Evolutionary conservation across 1,140 invertebrate species (phyloP).

Genomic region (silkworm (Bombyx mori)): ASM3026992v2 NC_085121.1:8886001-8886500

Average conservation of each 20-base stretch:
- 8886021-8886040: constrained; percentile 43
- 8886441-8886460: constrained; percentile 44
- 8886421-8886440: constrained; percentile 63
- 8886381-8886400: constrained; percentile 56
- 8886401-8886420: constrained; percentile 64
- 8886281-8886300: constrained; percentile 44
- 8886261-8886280: constrained; percentile 50
- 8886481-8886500: neutral
- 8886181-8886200: too few species aligned
- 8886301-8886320: constrained; percentile 38
- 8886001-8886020: constrained; percentile 49
- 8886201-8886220: too few species aligned
- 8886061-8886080: constrained; percentile 16
- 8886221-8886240: too few species aligned
- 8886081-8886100: neutral
- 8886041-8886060: constrained; percentile 61
- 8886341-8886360: constrained; percentile 50
- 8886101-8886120: neutral
- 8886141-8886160: too few species aligned
- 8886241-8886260: constrained; percentile 13
- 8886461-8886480: neutral
- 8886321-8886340: constrained; percentile 47
- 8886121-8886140: too few species aligned
- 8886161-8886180: too few species aligned
- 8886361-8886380: constrained; percentile 51